Evolutionary conservation across 2,797 vertebrate genomes (phyloP).

Genomic region (Gymnoscopelus braueri): DNA sequence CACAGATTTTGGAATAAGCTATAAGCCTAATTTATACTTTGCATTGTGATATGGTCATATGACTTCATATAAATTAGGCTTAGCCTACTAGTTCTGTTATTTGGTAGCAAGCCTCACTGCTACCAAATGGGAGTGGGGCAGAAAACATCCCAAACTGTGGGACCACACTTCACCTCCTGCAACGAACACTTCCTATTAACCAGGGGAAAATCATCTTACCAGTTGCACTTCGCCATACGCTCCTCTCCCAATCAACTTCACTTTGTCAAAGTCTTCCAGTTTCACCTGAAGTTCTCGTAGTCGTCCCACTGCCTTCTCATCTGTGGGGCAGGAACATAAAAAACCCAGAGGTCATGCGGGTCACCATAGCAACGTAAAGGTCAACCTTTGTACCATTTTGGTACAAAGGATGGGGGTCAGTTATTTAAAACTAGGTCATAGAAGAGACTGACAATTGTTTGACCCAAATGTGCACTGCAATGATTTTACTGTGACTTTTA

Average conservation of each 20-base stretch:
- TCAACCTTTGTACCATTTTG: constrained; percentile 31
- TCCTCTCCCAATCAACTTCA: constrained; percentile 96
- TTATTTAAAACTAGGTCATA: background rate
- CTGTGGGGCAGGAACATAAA: constrained; percentile 66
- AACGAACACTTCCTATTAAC: no score
- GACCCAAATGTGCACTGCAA: no score
- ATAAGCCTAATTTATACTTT: no score
- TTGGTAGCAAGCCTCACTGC: no score
- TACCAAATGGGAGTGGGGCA: no score
- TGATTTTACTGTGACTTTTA: background rate
- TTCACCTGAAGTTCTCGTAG: constrained; percentile 93
- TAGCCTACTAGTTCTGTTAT: no score
- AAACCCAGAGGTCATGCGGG: background rate
- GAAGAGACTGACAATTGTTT: background rate
- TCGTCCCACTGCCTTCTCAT: constrained; percentile 91
- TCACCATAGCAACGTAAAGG: constrained; percentile 14
- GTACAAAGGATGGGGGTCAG: background rate
- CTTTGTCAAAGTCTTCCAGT: constrained; percentile 93
- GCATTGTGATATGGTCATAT: no score
- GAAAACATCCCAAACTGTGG: no score
- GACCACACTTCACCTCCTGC: no score
- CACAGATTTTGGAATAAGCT: no score
- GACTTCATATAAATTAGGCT: no score
- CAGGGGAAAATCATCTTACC: constrained; percentile 81
- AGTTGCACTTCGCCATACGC: constrained; percentile 97